These are phyloP conservation scores for Malurus melanocephalus DNA, from an alignment of 2,113 vertebrate genomes.

Conservation along the genomic window DNA sequence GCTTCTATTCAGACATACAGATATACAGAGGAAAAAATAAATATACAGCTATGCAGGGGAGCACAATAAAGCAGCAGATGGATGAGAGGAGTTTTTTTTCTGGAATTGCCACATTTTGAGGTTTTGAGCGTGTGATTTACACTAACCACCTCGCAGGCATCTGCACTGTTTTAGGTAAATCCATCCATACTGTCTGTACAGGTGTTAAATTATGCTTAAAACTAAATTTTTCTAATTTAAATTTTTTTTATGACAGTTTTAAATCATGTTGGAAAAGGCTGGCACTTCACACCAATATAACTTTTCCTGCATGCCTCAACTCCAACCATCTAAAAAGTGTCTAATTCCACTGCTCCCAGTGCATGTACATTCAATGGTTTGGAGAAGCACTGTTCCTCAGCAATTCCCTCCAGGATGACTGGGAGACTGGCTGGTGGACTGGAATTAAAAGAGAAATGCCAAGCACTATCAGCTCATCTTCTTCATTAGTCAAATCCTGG, in stretches of 20 bases:
- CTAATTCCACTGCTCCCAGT: not conserved
- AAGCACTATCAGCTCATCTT: not conserved
- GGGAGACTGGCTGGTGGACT: not conserved
- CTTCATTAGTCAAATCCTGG: not conserved
- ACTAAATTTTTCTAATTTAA: not conserved
- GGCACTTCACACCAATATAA: not conserved
- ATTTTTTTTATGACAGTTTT: not conserved
- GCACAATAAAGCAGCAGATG: not conserved
- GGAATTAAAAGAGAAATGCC: not conserved
- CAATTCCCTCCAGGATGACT: not conserved
- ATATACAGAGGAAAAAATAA: not conserved
- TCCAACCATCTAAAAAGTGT: not conserved
- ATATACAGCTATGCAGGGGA: not conserved
- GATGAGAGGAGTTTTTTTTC: not conserved
- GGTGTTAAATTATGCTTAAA: not conserved
- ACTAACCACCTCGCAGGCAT: not conserved
- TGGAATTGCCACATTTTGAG: not conserved
- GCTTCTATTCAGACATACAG: not conserved
- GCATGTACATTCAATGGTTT: fast-evolving
- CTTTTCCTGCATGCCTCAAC: not conserved
- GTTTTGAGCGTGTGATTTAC: not conserved
- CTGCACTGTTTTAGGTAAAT: not conserved
- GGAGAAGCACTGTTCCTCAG: not conserved
- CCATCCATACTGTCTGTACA: not conserved
- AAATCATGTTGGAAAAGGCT: not conserved